These are phyloP conservation scores for Sinocyclocheilus rhinocerous DNA, from an alignment of 2,113 vertebrate genomes.

Conservation along the genomic window DNA sequence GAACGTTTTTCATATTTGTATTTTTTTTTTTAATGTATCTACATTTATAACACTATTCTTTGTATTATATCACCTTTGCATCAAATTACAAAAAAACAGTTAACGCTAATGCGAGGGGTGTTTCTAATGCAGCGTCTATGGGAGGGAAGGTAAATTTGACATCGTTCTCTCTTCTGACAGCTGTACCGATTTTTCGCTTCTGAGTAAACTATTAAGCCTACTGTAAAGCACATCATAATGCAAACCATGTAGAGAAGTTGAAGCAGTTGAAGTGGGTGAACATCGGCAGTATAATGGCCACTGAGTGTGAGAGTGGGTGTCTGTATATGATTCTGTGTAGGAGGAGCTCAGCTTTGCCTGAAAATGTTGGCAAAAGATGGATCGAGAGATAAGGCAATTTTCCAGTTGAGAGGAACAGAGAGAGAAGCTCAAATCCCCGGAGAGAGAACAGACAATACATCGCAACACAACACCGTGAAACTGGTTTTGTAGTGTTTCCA, in stretches of 20 bases:
- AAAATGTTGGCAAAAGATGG: constrained; percentile 24
- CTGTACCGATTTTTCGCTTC: neutral
- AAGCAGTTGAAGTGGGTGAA: neutral
- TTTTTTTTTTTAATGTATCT: too few relatives aligned
- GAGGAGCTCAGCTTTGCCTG: constrained; percentile 20
- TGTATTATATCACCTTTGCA: too few relatives aligned
- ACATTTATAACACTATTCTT: too few relatives aligned
- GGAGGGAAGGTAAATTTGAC: too few relatives aligned
- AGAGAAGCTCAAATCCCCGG: neutral
- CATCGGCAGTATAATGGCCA: neutral
- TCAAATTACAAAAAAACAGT: too few relatives aligned
- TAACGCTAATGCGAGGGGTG: too few relatives aligned
- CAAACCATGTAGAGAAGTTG: neutral
- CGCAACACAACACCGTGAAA: neutral
- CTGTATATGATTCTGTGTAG: neutral
- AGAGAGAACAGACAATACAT: constrained; percentile 24
- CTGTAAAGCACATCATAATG: neutral
- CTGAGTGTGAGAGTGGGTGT: neutral
- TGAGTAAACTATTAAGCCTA: neutral
- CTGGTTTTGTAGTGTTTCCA: neutral
- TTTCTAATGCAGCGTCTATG: too few relatives aligned
- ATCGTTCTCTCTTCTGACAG: too few relatives aligned
- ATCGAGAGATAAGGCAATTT: constrained; percentile 33
- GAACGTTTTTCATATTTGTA: too few relatives aligned
- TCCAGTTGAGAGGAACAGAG: constrained; percentile 38